Evolutionary conservation across 2,113 vertebrate genomes (phyloP).

Genomic region (Addax nasomaculatus): DNA sequence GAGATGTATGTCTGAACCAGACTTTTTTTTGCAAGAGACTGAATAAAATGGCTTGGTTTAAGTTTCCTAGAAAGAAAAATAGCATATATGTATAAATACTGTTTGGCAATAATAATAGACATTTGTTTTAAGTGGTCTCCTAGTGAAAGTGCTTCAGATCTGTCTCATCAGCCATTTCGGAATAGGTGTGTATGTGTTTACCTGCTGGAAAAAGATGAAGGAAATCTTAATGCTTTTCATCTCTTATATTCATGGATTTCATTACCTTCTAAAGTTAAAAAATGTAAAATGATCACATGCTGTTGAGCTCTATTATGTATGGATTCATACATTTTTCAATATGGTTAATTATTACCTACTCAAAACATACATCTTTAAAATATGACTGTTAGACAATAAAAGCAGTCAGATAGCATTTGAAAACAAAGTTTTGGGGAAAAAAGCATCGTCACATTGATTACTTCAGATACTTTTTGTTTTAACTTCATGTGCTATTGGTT

Average conservation of each 20-base stretch:
- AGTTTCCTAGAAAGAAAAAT: conserved; percentile 58
- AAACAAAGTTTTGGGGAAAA: not conserved
- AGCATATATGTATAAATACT: not conserved
- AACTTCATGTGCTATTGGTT: conserved; percentile 32
- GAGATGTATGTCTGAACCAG: conserved; percentile 13
- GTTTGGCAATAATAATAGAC: conserved; percentile 47
- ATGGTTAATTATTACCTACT: not conserved
- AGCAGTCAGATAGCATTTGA: not conserved
- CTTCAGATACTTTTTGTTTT: conserved; percentile 44
- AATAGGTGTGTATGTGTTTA: conserved; percentile 11
- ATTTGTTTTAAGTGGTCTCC: conserved; percentile 24
- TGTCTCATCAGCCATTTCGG: conserved; percentile 7
- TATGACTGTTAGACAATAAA: not conserved
- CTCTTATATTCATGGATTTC: not conserved
- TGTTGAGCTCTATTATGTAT: not conserved
- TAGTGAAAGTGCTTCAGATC: not conserved
- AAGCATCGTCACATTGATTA: not conserved
- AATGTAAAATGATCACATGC: not conserved
- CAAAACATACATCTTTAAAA: not conserved
- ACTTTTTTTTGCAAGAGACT: conserved; percentile 30
- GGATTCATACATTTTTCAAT: not conserved
- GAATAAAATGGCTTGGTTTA: conserved; percentile 70
- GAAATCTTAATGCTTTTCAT: not conserved
- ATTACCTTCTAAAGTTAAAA: conserved; percentile 33
- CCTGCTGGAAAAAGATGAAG: not conserved